Conservation (phyloP, 2,113 vertebrate species). For the Oostethus manadensis region DNA sequence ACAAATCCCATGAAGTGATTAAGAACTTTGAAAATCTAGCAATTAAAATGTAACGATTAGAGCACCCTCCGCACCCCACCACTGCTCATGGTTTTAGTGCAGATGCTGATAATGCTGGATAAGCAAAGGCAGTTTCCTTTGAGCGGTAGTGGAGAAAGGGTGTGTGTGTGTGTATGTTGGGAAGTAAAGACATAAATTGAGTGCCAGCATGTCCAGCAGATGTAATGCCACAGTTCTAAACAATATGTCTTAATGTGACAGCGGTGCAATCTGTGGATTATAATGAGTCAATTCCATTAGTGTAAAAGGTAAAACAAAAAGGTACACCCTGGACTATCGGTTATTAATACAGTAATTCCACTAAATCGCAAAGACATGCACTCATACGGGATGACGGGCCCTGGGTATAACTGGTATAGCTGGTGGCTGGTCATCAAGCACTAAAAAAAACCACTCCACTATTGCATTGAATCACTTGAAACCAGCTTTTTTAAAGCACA, state of each 20-base stretch:
- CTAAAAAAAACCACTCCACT: no score
- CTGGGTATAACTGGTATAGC: background rate
- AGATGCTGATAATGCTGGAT: slow-evolving; percentile 67
- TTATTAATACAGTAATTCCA: slow-evolving; percentile 14
- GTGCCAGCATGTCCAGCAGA: slow-evolving; percentile 54
- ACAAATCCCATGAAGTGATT: slow-evolving; percentile 69
- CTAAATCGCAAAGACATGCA: slow-evolving; percentile 16
- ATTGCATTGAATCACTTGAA: no score
- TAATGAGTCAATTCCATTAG: slow-evolving; percentile 56
- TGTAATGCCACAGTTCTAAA: slow-evolving; percentile 67
- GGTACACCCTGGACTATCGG: slow-evolving; percentile 15
- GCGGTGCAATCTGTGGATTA: slow-evolving; percentile 58
- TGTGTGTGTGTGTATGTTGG: slow-evolving; percentile 14
- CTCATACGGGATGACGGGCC: no score
- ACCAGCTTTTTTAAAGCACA: no score
- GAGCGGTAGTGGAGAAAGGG: slow-evolving; percentile 19
- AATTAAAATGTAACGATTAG: slow-evolving; percentile 67
- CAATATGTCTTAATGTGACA: slow-evolving; percentile 63
- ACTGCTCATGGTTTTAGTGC: slow-evolving; percentile 40
- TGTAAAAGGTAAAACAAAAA: slow-evolving; percentile 24
- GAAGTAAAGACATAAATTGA: slow-evolving; percentile 46
- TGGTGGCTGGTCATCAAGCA: background rate
- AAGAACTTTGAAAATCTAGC: slow-evolving; percentile 64
- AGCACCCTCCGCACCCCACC: slow-evolving; percentile 27
- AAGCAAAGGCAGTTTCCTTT: slow-evolving; percentile 57